phyloP scores from a whole-genome alignment of 1,140 invertebrate species.

The Eciton burchellii region DNA sequence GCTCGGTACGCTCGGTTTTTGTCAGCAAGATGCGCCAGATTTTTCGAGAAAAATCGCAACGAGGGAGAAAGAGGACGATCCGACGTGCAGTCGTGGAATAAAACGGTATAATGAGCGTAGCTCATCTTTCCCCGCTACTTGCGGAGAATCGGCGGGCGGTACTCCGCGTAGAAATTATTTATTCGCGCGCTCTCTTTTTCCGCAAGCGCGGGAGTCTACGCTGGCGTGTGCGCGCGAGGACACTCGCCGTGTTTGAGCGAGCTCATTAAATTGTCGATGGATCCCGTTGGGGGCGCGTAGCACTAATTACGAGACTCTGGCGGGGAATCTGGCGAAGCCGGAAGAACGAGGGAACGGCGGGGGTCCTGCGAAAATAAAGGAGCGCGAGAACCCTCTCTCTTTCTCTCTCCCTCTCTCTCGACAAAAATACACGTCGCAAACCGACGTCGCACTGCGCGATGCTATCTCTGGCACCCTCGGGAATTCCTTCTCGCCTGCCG shows the following conservation, averaged over 20 bases:
- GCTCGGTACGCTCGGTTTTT: constrained; percentile 23
- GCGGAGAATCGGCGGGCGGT: neutral
- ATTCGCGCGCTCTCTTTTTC: no score
- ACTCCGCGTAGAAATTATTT: neutral
- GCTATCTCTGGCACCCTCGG: constrained; percentile 63
- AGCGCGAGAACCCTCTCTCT: no score
- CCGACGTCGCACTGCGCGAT: constrained; percentile 62
- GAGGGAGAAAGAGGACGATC: neutral
- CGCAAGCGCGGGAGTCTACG: no score
- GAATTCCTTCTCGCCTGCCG: constrained; percentile 70
- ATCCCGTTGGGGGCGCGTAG: constrained; percentile 3
- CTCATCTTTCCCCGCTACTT: constrained; percentile 12
- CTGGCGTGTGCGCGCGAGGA: no score
- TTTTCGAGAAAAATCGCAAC: constrained; percentile 21
- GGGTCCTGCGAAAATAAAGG: neutral
- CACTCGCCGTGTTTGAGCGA: neutral
- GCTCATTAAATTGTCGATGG: neutral
- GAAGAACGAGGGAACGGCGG: neutral
- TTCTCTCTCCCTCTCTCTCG: neutral
- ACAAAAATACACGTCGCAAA: no score
- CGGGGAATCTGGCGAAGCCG: neutral
- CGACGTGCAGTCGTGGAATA: neutral
- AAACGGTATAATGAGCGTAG: constrained; percentile 11
- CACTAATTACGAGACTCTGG: constrained; percentile 4
- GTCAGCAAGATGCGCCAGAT: constrained; percentile 16